Evolutionary conservation across 2,113 vertebrate species (phyloP), one percentile per base, ranked within the genome.

Genomic region (Urocolius indicus): DNA sequence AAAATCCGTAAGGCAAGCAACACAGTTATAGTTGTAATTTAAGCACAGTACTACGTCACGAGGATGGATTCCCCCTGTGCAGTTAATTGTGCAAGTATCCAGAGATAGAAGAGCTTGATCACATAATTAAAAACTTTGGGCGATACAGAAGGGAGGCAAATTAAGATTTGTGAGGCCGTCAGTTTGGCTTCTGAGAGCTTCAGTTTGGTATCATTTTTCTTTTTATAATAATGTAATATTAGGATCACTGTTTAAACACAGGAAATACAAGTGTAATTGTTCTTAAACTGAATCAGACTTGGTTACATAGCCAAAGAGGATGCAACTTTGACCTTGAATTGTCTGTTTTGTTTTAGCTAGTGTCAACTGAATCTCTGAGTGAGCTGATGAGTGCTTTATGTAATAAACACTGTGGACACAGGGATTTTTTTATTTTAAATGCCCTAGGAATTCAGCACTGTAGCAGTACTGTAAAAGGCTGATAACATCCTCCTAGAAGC

Each of bases 251-350:
- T 67, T 93, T 68, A 97, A 95, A 94, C 94, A 92, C 38, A 82
- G 96, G 96, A 97, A 97, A 89, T 74, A 45, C 73, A 79, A 87
- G 94, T 92, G 89, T 86, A 72, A 94, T 97, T 92, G 73, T 93
- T 96, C 94, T 84, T 67, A 48, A 90, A 61, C 77, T 68, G 63
- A 89, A 62, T 84, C 57, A 82, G 84, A 21, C 80, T 77, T 90
- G 89, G 61, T 86, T 66, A 75, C 54, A 49, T 49, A 89, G 89
- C 93, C 91, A 93, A 65, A 92, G 74, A 94, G 95, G 95, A 96
- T 97, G 89, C 93, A 94, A 38, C 95, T 97, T 91, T 97, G 96
- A 94, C 93, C 96, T 92, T 93, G 32, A 83, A 38, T 92, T 92
- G 82, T 96, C 65, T 97, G 95, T 94, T 94, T 94, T 92, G 76